These are phyloP conservation scores for Parnassius smintheus DNA, from an alignment of 2,888 invertebrate species.

Conservation along the genomic window DNA sequence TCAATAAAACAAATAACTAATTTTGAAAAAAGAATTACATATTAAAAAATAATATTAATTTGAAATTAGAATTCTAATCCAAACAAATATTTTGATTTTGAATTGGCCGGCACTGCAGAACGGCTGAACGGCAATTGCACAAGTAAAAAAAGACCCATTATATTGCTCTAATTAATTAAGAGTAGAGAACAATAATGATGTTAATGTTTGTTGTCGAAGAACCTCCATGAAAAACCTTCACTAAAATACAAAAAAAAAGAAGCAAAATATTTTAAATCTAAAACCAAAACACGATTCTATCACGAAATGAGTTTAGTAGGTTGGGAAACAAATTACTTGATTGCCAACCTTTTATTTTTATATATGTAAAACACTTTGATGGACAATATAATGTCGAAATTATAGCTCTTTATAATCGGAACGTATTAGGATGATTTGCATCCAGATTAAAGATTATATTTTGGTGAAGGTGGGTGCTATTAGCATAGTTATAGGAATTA, in stretches of 20 bases:
- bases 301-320: conserved; percentile 74
- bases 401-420: conserved; percentile 78
- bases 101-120: too few species aligned
- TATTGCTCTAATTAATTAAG: too few species aligned
- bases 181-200: too few species aligned
- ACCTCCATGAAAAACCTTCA: conserved; percentile 9
- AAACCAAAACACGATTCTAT: conserved; percentile 61
- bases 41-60: too few species aligned
- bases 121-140: too few species aligned
- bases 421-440: conserved; percentile 80
- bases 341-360: conserved; percentile 75
- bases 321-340: conserved; percentile 77
- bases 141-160: too few species aligned
- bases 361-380: conserved; percentile 79
- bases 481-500: conserved; percentile 79
- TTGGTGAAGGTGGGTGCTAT: conserved; percentile 75
- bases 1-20: too few species aligned
- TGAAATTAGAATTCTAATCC: too few species aligned
- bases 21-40: too few species aligned
- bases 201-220: not conserved
- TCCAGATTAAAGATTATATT: conserved; percentile 80
- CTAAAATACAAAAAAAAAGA: conserved; percentile 37
- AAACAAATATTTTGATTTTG: too few species aligned
- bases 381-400: conserved; percentile 80
- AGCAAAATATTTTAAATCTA: conserved; percentile 49